Evolutionary conservation across 2,888 invertebrate genomes (phyloP).

Genomic region (Protonemura montana): DNA sequence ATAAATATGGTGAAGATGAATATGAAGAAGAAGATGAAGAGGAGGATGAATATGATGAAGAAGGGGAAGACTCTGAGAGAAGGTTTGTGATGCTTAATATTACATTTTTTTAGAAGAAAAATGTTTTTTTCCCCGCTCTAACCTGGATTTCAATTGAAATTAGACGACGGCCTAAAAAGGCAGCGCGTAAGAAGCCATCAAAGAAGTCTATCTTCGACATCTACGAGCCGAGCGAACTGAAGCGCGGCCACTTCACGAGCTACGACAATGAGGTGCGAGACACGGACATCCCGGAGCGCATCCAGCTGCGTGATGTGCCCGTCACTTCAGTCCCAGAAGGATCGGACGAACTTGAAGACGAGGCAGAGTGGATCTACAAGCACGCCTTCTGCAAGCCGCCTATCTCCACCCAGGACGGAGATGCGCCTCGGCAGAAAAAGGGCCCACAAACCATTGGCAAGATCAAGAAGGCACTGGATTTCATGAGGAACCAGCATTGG

Average conservation of each 20-base stretch:
- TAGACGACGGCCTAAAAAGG: conserved; percentile 73
- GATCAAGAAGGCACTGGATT: conserved; percentile 92
- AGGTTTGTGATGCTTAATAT: not conserved
- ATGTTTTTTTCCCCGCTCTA: no score
- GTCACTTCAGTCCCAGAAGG: conserved; percentile 83
- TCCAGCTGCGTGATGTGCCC: conserved; percentile 89
- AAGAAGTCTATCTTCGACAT: conserved; percentile 91
- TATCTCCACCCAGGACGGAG: conserved; percentile 75
- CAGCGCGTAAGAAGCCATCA: conserved; percentile 76
- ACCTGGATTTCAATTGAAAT: no score
- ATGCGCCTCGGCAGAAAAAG: conserved; percentile 62
- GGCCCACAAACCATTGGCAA: conserved; percentile 81
- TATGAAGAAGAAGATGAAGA: conserved; percentile 82
- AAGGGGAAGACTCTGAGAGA: conserved; percentile 62
- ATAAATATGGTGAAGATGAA: conserved; percentile 85
- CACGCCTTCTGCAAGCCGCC: conserved; percentile 88
- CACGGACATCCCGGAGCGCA: conserved; percentile 89
- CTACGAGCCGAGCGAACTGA: conserved; percentile 97
- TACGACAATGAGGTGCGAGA: conserved; percentile 88
- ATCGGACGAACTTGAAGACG: conserved; percentile 88
- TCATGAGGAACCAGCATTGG: conserved; percentile 92
- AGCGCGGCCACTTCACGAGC: conserved; percentile 94
- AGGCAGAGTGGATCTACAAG: conserved; percentile 97
- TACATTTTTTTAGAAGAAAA: no score
- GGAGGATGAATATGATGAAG: conserved; percentile 81